Conservation (phyloP, 2,888 invertebrate genomes). For the Leptopilina syphax region DNA sequence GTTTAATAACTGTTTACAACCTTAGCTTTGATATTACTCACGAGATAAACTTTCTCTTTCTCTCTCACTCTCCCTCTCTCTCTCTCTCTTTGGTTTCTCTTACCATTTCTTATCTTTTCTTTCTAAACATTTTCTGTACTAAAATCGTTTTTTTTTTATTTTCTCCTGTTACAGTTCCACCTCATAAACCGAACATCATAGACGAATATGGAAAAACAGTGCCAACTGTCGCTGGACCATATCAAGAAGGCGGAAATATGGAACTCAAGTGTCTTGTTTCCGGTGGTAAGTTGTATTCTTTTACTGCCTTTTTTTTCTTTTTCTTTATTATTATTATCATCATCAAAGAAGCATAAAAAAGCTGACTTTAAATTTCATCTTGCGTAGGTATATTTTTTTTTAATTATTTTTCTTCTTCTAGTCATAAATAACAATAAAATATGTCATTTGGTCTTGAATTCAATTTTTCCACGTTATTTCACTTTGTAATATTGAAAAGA, state of each 20-base stretch:
- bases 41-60: conserved; percentile 51
- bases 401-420: too few species aligned
- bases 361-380: too few species aligned
- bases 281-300: conserved; percentile 81
- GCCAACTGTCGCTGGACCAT: conserved; percentile 83
- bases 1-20: conserved; percentile 57
- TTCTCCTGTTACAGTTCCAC: conserved; percentile 82
- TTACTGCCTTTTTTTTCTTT: background rate
- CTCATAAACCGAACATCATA: conserved; percentile 85
- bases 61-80: conserved; percentile 29
- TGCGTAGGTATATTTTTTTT: too few species aligned
- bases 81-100: conserved; percentile 40
- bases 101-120: background rate
- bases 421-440: too few species aligned
- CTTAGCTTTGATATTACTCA: conserved; percentile 51
- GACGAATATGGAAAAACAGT: conserved; percentile 84
- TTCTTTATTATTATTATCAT: background rate
- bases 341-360: too few species aligned
- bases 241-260: conserved; percentile 84
- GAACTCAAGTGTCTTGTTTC: conserved; percentile 86
- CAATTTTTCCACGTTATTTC: too few species aligned
- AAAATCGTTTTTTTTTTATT: conserved; percentile 47
- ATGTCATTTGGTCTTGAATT: too few species aligned
- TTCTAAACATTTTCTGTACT: background rate
- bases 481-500: too few species aligned